A percentile compares a stretch with the other conserved stretches of the same genome.
Evolutionary conservation across 1,140 invertebrate species (phyloP).

Genomic region (Drosophila pectinifera): DNA sequence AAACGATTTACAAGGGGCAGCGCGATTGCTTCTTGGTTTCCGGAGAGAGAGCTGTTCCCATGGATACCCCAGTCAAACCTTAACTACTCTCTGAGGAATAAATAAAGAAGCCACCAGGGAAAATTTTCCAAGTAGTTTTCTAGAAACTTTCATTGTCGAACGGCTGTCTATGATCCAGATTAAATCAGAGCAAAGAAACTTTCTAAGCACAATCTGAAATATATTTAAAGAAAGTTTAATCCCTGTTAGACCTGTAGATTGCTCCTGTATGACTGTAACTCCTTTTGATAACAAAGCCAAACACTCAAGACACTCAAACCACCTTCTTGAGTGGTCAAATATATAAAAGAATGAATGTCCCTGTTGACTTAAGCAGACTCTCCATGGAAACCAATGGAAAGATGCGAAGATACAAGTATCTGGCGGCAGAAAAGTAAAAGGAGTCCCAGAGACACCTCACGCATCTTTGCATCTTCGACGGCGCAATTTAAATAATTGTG

Average conservation of each 20-base stretch:
- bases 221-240: not conserved
- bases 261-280: no score
- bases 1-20: slow-evolving; percentile 16
- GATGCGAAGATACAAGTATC: slow-evolving; percentile 46
- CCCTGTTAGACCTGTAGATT: no score
- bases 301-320: not conserved
- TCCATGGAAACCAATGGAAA: slow-evolving; percentile 32
- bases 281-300: no score
- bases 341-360: not conserved
- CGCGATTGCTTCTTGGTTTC: not conserved
- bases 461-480: slow-evolving; percentile 58
- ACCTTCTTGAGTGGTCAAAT: not conserved
- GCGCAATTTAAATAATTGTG: slow-evolving; percentile 79
- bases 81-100: not conserved
- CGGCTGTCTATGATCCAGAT: not conserved
- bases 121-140: slow-evolving; percentile 2
- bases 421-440: slow-evolving; percentile 65
- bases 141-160: not conserved
- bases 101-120: not conserved
- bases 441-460: slow-evolving; percentile 43
- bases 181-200: no score
- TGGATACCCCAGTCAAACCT: not conserved
- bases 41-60: not conserved
- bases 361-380: not conserved
- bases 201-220: no score